Evolutionary conservation across 2,888 invertebrate genomes (phyloP), one percentile per base, ranked within the genome.

Genomic region (Lasioglossum leucozonium): DNA sequence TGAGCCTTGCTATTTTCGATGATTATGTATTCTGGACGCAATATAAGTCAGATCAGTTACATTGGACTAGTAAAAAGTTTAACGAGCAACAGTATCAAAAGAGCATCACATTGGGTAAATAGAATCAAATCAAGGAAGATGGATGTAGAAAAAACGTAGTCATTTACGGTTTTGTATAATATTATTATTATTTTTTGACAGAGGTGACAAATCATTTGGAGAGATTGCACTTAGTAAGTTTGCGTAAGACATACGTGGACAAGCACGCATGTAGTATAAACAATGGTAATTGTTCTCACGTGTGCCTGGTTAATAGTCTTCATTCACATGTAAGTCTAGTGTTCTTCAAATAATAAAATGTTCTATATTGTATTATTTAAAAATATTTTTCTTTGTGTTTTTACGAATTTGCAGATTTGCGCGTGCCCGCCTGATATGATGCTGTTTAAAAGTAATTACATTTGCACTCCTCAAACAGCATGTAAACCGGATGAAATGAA

Each of bases 21-120:
- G 95, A 96, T 16, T 96, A 97, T 91, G 93, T 98, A 30, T 97
- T 97, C 93, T 98, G 98, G 98, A 96, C 97, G 0, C 96, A 96
- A 89, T 92, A 95, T 26, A 95, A 95, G 34, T 96, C 97, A 0
- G 93, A 95, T 4, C 94, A 95, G 4, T 92, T 98, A 6, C 96
- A 96, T 93, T 98, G 96, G 96, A 95, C 96, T 0, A 95, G 96
- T 89, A 96, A 96, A 84, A 96, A 96, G 84, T 95, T 95, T 80
- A 89, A 93, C 75, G 93, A 92, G 0, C 85, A 74, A 85, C 95
- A 51, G 82, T 94, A 92, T 77, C 94, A 93, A 30, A 87, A 89
- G 62, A 75, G 84, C 11, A 91, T 95, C 10, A 92, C 92, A 8
- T 89, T 96, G 22, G 92, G 95, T 95, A 92, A 91, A 93, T 83